These are phyloP conservation scores for Neoarius graeffei DNA, from an alignment of 2,113 vertebrate genomes.

Conservation along the genomic window DNA sequence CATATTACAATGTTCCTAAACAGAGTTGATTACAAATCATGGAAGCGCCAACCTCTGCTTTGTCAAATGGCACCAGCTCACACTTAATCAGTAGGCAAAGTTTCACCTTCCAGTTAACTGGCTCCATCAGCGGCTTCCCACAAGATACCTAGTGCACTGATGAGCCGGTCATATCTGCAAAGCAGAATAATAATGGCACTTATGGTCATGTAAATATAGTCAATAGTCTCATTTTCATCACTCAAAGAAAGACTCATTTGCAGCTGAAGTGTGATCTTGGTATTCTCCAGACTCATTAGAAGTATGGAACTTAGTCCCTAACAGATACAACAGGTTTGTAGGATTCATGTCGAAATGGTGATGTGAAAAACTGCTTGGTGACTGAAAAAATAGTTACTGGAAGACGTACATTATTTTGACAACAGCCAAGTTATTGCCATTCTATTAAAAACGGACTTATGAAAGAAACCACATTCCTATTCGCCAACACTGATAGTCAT, in stretches of 20 bases:
- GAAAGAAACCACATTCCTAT: background rate
- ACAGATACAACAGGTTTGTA: background rate
- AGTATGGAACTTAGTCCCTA: background rate
- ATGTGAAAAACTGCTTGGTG: background rate
- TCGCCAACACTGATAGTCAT: background rate
- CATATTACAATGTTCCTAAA: background rate
- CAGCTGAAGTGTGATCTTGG: background rate
- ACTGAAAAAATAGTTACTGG: too few species aligned
- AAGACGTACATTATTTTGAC: too few species aligned
- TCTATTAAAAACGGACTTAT: background rate
- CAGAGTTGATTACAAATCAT: background rate
- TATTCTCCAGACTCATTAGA: background rate
- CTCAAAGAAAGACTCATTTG: background rate
- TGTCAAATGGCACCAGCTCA: constrained; percentile 65
- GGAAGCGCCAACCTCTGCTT: constrained; percentile 59
- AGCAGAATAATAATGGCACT: background rate
- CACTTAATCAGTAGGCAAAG: constrained; percentile 68
- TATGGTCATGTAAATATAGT: background rate
- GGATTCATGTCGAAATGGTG: background rate
- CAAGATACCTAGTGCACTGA: constrained; percentile 70
- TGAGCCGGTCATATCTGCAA: constrained; percentile 64
- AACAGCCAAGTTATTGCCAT: too few species aligned
- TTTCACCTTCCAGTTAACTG: constrained; percentile 63
- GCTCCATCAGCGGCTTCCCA: constrained; percentile 59
- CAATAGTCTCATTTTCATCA: background rate